Conservation (phyloP, 2,113 vertebrate species). For the Dipodomys ordii region DNA sequence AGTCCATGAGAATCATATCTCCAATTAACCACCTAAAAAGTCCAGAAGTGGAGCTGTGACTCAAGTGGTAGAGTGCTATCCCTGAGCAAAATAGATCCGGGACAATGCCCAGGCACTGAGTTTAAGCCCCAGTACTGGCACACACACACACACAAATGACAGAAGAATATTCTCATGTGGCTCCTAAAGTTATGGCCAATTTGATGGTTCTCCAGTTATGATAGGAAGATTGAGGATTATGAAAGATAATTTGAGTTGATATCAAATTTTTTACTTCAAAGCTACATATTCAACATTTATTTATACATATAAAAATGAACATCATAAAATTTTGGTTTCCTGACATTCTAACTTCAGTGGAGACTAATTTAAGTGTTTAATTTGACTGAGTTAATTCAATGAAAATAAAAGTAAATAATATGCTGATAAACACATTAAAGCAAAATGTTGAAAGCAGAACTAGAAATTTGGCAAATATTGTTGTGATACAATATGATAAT, state of each 20-base stretch:
- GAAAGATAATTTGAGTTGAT: background rate
- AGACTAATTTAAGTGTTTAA: background rate
- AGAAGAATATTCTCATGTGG: background rate
- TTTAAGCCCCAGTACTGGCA: no score
- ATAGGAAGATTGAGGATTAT: background rate
- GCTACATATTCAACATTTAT: background rate
- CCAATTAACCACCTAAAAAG: no score
- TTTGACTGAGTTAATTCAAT: constrained; percentile 15
- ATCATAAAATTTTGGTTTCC: background rate
- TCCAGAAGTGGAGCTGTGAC: no score
- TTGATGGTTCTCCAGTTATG: background rate
- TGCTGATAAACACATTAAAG: background rate
- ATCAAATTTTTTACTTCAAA: background rate
- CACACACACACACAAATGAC: background rate
- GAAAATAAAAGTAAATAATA: constrained; percentile 19
- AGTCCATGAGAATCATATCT: no score
- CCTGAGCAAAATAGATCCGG: no score
- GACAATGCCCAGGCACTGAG: no score
- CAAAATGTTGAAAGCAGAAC: background rate
- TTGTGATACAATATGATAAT: background rate
- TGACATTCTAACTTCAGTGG: background rate
- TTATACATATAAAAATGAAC: constrained; percentile 33
- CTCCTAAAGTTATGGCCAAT: background rate
- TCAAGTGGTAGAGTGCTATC: no score
- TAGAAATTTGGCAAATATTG: background rate